These are phyloP conservation scores for Allygus modestus DNA, from an alignment of 2,888 invertebrate species.

Conservation along the genomic window DNA sequence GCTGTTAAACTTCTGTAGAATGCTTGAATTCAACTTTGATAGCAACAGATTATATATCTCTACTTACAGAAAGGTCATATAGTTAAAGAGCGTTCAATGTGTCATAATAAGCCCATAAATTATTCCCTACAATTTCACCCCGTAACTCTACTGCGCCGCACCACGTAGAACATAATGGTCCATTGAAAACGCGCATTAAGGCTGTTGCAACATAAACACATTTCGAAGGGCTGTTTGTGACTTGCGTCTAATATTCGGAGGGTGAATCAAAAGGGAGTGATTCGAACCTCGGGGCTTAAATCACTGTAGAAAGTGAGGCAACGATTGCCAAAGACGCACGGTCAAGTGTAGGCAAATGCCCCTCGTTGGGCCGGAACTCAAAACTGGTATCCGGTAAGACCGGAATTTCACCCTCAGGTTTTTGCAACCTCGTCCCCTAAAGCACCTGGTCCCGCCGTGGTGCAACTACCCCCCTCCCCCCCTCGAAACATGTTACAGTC, in stretches of 20 bases:
- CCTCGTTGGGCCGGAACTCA: conserved; percentile 12
- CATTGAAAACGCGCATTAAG: neutral
- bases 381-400: conserved; percentile 40
- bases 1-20: too few species aligned
- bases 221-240: conserved; percentile 25
- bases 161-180: too few species aligned
- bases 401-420: conserved; percentile 34
- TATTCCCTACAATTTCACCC: too few species aligned
- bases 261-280: conserved; percentile 19
- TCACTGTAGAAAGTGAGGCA: conserved; percentile 32
- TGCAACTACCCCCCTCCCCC: conserved; percentile 29
- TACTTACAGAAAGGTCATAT: too few species aligned
- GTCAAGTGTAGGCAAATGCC: conserved; percentile 35
- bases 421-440: conserved; percentile 47
- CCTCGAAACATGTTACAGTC: conserved; percentile 27
- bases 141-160: too few species aligned
- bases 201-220: neutral
- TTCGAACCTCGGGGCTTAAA: conserved; percentile 18
- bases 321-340: conserved; percentile 17
- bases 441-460: conserved; percentile 45
- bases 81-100: too few species aligned
- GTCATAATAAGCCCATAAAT: too few species aligned
- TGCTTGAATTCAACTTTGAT: too few species aligned
- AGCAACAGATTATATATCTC: too few species aligned
- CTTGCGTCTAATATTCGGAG: neutral